Conservation (phyloP, 2,797 vertebrate species). For the Pyrocephalus nanus region DNA sequence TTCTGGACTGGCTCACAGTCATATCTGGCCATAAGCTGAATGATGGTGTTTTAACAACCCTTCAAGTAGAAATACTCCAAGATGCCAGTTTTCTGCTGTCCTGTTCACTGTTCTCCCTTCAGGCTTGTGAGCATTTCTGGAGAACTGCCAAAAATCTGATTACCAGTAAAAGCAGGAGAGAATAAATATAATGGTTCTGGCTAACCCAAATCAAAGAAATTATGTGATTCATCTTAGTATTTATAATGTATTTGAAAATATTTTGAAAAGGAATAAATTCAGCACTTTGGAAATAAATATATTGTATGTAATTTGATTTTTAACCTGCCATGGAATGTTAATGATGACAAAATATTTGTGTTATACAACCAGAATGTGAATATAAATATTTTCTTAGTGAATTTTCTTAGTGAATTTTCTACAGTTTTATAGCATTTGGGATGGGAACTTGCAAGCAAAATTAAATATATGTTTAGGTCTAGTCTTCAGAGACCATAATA, state of each 20-base stretch:
- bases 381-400: conserved; percentile 48
- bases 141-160: background rate
- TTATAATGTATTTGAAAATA: conserved; percentile 50
- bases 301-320: conserved; percentile 46
- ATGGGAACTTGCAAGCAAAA: conserved; percentile 20
- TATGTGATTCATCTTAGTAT: conserved; percentile 28
- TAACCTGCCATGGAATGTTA: conserved; percentile 38
- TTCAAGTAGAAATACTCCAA: background rate
- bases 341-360: conserved; percentile 58
- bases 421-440: conserved; percentile 27
- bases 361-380: conserved; percentile 6
- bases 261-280: conserved; percentile 35
- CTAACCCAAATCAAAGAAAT: background rate
- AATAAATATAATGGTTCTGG: conserved; percentile 10
- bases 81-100: background rate
- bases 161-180: background rate
- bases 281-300: conserved; percentile 36
- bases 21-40: background rate
- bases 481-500: background rate
- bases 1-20: background rate
- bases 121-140: background rate
- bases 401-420: conserved; percentile 48
- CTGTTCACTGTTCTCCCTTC: background rate
- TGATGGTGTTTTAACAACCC: background rate
- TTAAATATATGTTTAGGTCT: conserved; percentile 17